phyloP scores from a whole-genome alignment of 1,140 invertebrate species.

The Philotrypesis tridentata region DNA sequence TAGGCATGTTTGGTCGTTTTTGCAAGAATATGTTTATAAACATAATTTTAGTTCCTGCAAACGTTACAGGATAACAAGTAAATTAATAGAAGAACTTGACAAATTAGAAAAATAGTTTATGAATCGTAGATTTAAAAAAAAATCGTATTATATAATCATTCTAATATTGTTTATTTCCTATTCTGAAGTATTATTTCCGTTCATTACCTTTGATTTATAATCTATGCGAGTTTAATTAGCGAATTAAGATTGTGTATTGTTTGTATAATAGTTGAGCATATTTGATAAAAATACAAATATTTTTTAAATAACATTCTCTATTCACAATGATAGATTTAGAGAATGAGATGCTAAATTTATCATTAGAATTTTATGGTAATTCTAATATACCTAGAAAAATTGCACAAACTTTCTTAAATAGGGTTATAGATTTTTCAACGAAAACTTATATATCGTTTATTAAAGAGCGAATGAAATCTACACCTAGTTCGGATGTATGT shows the following conservation, averaged over 20 bases:
- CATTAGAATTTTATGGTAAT: neutral
- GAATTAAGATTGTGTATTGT: no score
- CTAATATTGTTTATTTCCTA: no score
- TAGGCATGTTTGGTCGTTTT: conserved; percentile 2
- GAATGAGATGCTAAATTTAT: neutral
- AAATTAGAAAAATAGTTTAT: neutral
- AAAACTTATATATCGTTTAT: neutral
- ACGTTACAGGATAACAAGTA: neutral
- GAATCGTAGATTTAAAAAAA: no score
- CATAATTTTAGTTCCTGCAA: neutral
- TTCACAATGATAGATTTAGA: conserved; percentile 6
- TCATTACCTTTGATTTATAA: no score
- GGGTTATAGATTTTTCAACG: neutral
- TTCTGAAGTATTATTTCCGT: no score
- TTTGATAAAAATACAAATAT: no score
- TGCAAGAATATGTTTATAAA: conserved; percentile 11
- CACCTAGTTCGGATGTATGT: neutral
- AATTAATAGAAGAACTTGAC: neutral
- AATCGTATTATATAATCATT: no score
- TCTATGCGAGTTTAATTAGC: no score
- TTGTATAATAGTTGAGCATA: no score
- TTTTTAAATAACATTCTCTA: no score
- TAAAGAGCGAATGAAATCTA: neutral
- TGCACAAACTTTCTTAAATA: neutral
- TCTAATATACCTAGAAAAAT: neutral